Evolutionary conservation across 1,140 invertebrate species (phyloP), one percentile per base, ranked within the genome.

Genomic region (Lordiphosa collinella): DNA sequence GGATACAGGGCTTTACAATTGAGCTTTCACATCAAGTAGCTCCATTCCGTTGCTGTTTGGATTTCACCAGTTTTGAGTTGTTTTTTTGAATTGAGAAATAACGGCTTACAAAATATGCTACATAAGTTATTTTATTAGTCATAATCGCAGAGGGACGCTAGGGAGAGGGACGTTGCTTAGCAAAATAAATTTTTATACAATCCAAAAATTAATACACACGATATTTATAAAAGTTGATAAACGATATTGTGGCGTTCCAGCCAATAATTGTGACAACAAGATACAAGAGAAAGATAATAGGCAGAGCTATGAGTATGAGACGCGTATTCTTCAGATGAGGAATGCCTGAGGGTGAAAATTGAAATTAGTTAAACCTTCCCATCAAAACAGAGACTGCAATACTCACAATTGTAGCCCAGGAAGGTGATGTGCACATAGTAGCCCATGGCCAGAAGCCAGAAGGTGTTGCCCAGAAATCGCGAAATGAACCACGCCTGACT

Each of bases 341-440:
- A 68, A 99, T 92, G 89, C 96, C 96, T 97, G 16, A 18, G 16
- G 16, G 3, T 18, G 91, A 66, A 93, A 92, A 66, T 61, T 56
- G 56, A 80, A 69, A 50, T 48, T 56, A 52, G 37, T 13, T 10
- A 13, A 51, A 13, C 25, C 10, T 25, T 7, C 6, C 7, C 5
- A 5, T 25, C 4, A 25, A 25, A 25, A 1, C 1, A 25, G 1
- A 25, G 6, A 7, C 11, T 7, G 8, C 34, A 12, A 41, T 41
- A 29, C 94, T 94, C 89, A 97, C 96, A 96, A 90, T 95, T 98
- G 89, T 99, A 99, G 64, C 98, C 98, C 58, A 99, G 92, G 89
- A 99, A 99, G 41, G 98, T 99, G 64, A 99, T 99, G 87, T 99
- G 99, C 57, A 98, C 91, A 84, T 99, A 99, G 89, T 99, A 99